Conservation (phyloP, 2,113 vertebrate genomes). For the Ondatra zibethicus region DNA sequence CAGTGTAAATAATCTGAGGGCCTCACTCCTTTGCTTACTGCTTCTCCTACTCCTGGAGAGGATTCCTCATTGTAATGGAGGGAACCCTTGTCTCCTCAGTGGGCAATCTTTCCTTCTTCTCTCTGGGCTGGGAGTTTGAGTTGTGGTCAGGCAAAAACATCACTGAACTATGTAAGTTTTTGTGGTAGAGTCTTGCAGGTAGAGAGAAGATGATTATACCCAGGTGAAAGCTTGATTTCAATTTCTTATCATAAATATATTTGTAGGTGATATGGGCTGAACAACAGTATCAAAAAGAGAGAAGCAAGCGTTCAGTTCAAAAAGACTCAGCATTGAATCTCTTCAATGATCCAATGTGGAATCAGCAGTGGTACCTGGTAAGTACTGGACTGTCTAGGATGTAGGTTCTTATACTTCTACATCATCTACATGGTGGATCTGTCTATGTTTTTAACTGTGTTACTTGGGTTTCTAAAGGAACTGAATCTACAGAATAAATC, state of each 20-base stretch:
- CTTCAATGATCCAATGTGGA: constrained; percentile 99
- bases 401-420: not conserved
- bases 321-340: constrained; percentile 90
- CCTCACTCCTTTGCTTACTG: not conserved
- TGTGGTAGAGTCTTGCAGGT: not conserved
- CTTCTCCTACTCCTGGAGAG: constrained; percentile 27
- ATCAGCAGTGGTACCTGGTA: constrained; percentile 99
- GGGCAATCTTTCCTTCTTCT: not conserved
- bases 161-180: not conserved
- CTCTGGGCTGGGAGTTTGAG: constrained; percentile 39
- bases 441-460: not conserved
- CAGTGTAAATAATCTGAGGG: constrained; percentile 39
- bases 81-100: constrained; percentile 1
- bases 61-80: not conserved
- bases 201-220: not conserved
- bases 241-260: constrained; percentile 61
- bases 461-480: not conserved
- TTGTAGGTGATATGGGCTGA: constrained; percentile 96
- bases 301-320: constrained; percentile 90
- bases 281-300: constrained; percentile 96
- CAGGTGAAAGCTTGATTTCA: not conserved
- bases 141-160: not conserved
- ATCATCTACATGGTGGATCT: not conserved
- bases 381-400: constrained; percentile 74
- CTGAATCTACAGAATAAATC: not conserved